A percentile compares a stretch with the other conserved stretches of the same genome.
phyloP scores from a whole-genome alignment of 1,140 invertebrate genomes.

The Drosophila miranda region DNA sequence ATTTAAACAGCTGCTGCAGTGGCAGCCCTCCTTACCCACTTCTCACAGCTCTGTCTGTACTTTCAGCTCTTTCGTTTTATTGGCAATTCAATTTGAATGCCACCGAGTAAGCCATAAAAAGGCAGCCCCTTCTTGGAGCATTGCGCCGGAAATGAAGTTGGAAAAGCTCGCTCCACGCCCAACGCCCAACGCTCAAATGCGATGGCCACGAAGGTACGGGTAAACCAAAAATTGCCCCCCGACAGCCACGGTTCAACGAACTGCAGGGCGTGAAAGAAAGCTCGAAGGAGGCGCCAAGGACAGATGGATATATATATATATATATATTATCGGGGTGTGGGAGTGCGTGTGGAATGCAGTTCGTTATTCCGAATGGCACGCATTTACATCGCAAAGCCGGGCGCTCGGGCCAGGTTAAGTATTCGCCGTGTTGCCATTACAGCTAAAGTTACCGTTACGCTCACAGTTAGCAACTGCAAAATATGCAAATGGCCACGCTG shows the following conservation, averaged over 20 bases:
- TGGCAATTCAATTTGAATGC: slow-evolving; percentile 58
- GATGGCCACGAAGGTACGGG: no score
- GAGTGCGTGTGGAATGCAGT: slow-evolving; percentile 50
- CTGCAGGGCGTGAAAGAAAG: neutral
- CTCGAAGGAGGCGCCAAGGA: slow-evolving; percentile 1
- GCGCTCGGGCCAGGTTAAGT: slow-evolving; percentile 24
- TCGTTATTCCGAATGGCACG: slow-evolving; percentile 55
- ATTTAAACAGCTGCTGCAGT: slow-evolving; percentile 49
- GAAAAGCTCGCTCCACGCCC: slow-evolving; percentile 20
- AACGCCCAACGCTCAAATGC: slow-evolving; percentile 4
- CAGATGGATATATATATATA: slow-evolving; percentile 12
- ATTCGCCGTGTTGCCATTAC: slow-evolving; percentile 18
- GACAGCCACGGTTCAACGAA: slow-evolving; percentile 43
- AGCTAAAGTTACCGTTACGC: slow-evolving; percentile 21
- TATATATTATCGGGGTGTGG: neutral
- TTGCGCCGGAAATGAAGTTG: slow-evolving; percentile 52
- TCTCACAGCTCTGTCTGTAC: neutral
- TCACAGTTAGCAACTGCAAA: slow-evolving; percentile 29
- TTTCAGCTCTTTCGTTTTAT: slow-evolving; percentile 16
- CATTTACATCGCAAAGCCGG: slow-evolving; percentile 62
- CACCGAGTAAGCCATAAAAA: slow-evolving; percentile 30
- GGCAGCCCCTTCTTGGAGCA: neutral
- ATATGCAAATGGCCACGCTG: slow-evolving; percentile 53
- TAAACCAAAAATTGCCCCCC: neutral
- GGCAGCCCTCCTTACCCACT: neutral